Evolutionary conservation across 2,888 invertebrate genomes (phyloP), one percentile per base, ranked within the genome.

Genomic region (Caenorhabditis parvicauda): DNA sequence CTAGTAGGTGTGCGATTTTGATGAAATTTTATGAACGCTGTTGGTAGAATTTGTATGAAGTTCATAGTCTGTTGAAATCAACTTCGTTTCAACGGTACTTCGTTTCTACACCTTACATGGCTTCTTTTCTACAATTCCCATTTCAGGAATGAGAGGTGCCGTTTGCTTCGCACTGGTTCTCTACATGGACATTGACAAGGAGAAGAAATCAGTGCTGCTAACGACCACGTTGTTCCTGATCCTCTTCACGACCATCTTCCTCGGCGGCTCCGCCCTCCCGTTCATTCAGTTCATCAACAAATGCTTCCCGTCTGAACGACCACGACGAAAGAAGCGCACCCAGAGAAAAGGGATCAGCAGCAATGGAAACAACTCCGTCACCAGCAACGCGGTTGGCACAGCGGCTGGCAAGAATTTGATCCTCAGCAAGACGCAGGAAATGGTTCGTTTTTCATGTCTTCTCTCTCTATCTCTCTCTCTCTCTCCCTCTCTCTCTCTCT

Each of bases 171-270:
- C 96, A 1, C 85, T 98, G 21, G 93, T 94, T 0, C 87, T 98
- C 51, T 95, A 98, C 85, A 87, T 96, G 79, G 90, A 92, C 72
- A 89, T 94, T 76, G 90, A 91, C 81, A 75, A 75, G 29, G 93
- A 95, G 84, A 94, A 92, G 0, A 87, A 94, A 5, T 91, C 92
- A 81, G 93, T 98, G 22, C 90, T 98, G 54, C 93, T 98, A 55
- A 96, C 98, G 0, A 93, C 94, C 0, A 98, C 96, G 0, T 86
- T 98, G n/a, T 93, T 95, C 67, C 92, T 96, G 70, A 94, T 98
- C 5, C 85, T 98, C 44, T 92, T 96, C 76, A 96, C 96, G 0
- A 93, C 95, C 0, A 84, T 98, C 37, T 87, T 93, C 80, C 88
- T 98, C 75, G 98, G 98, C 32, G 98, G 98, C 2, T 90, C 93